Evolutionary conservation across 2,797 vertebrate genomes (phyloP).

Genomic region (Gouania willdenowi): DNA sequence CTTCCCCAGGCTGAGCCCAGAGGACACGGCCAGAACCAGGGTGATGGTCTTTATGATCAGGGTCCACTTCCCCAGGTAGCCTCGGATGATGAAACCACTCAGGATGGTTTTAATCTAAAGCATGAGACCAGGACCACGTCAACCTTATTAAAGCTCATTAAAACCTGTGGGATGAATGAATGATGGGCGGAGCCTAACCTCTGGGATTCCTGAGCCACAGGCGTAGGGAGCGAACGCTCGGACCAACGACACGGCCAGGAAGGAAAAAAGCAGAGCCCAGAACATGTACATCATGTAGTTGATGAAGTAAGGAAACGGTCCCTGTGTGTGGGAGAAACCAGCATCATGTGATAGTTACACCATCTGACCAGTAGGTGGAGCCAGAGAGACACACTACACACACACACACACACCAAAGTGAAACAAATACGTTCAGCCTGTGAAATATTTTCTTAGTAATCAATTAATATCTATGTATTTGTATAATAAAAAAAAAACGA

Average conservation of each 20-base stretch:
- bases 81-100: slow-evolving; percentile 96
- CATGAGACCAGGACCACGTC: background rate
- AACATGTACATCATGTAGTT: slow-evolving; percentile 90
- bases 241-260: slow-evolving; percentile 89
- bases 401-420: too few relatives aligned
- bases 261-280: slow-evolving; percentile 90
- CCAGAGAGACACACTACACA: too few relatives aligned
- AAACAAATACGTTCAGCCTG: too few relatives aligned
- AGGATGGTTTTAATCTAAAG: slow-evolving; percentile 97
- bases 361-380: slow-evolving; percentile 33
- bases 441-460: too few relatives aligned
- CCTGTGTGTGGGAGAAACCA: slow-evolving; percentile 64
- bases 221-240: slow-evolving; percentile 93
- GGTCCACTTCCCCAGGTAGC: slow-evolving; percentile 97
- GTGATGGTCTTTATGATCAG: slow-evolving; percentile 94
- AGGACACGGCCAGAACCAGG: slow-evolving; percentile 91
- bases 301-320: slow-evolving; percentile 84
- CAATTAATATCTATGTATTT: too few relatives aligned
- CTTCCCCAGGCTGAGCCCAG: slow-evolving; percentile 90
- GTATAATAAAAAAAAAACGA: too few relatives aligned
- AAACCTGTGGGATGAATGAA: too few relatives aligned
- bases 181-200: slow-evolving; percentile 69
- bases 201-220: slow-evolving; percentile 95
- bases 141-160: background rate
- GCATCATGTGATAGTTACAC: background rate